Conservation (phyloP, 2,888 invertebrate species). For the Rotaria magnacalcarata region DNA sequence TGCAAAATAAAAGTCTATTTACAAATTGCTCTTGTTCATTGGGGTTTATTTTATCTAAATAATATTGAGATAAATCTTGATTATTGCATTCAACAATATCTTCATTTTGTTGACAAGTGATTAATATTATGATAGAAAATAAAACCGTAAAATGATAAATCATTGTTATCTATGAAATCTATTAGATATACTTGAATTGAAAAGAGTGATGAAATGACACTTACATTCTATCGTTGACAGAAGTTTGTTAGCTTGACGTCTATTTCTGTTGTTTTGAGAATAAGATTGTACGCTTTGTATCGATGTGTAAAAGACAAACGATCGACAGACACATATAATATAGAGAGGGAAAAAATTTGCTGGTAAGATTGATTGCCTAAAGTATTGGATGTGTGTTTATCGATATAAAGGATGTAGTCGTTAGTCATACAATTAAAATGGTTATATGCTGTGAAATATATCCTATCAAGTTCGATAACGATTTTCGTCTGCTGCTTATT, state of each 20-base stretch:
- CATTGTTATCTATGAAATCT: neutral
- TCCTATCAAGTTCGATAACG: neutral
- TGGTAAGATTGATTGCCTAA: neutral
- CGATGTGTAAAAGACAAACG: neutral
- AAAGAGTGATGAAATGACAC: neutral
- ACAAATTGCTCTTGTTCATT: neutral
- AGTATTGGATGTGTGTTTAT: neutral
- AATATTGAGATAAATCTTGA: neutral
- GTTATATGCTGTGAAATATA: neutral
- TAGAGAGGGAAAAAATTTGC: neutral
- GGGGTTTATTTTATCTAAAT: neutral
- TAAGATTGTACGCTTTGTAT: neutral
- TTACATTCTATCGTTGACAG: neutral
- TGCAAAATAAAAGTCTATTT: neutral
- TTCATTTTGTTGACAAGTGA: neutral
- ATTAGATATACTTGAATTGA: neutral
- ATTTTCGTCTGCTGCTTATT: neutral
- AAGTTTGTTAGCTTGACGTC: neutral
- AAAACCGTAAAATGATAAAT: neutral
- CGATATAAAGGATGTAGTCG: neutral
- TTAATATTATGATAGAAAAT: neutral
- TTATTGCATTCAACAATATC: neutral
- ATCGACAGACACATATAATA: neutral
- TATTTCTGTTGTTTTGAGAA: neutral
- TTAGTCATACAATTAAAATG: neutral